Base-by-base conservation (phyloP, 2,888 invertebrate genomes). In the Caenorhabditis sp. region DNA sequence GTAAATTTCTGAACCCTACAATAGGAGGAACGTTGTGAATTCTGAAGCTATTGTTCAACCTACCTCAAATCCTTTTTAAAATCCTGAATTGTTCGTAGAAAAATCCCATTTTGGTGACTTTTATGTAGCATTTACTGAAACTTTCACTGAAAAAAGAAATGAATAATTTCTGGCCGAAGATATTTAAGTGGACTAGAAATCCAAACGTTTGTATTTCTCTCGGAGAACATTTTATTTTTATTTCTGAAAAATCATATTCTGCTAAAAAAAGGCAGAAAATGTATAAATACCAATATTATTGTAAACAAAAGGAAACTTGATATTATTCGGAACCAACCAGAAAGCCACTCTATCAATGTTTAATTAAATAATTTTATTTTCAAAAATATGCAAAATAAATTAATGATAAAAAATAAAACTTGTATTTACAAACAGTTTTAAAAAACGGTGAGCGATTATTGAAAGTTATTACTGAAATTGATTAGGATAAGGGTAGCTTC, bases 61-160 rank as follows among this genome's bases (percentile, higher is more conserved):
- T 23, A 76, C 79, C 67, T 78, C 43, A 80, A 72, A 53, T 80
- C 80, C 24, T 69, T 69, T 64, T 78, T 78, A 23, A 78, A 62
- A 49, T 80, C 78, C 53, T 62, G 50, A 0, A 59, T 57, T 10
- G 74, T 60, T 26, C 76, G 55, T 23, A 73, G 53, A 54, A 80
- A 78, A 12, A 80, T 80, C 19, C 76, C 77, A 69, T 76, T 76
- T 68, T 69, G 50, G 5, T 58, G 57, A 43, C 17, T 43, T 43
- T 43, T 43, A 6, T 3, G 43, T 17, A 43, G 12, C 17, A 17
- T 17, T 24, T 57, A 74, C 8, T 59, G 23, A 36, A 62, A 21
- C 6, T 62, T 19, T 54, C 53, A 27, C 8, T 14, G 58, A 26
- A 31, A 26, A 58, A 58, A 5, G 17, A 43, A 43, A 43, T 5